Evolutionary conservation across 2,888 invertebrate genomes (phyloP).

Genomic region (Cerastis rubricosa): DNA sequence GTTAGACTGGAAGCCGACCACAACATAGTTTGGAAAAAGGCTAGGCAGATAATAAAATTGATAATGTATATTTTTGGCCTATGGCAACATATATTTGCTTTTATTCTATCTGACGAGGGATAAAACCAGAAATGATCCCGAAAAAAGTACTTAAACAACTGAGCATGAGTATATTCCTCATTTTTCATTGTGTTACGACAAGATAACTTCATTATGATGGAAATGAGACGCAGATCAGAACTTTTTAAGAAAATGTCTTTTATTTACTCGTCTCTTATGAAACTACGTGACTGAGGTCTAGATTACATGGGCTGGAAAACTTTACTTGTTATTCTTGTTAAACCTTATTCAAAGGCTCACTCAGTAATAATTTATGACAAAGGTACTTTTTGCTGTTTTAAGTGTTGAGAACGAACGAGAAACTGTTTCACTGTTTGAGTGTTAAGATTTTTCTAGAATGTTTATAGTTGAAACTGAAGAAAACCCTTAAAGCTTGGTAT

Average conservation of each 20-base stretch:
- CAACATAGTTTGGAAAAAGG: too few relatives aligned
- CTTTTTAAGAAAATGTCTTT: not conserved
- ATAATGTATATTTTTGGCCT: not conserved
- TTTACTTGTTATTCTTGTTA: conserved; percentile 10
- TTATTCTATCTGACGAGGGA: not conserved
- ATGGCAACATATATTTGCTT: not conserved
- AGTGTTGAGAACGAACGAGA: not conserved
- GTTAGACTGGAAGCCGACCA: too few relatives aligned
- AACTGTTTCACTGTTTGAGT: not conserved
- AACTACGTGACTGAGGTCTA: conserved; percentile 24
- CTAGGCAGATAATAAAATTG: too few relatives aligned
- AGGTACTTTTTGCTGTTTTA: conserved; percentile 1
- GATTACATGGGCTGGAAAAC: conserved; percentile 12
- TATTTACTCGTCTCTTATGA: conserved; percentile 17
- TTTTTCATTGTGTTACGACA: not conserved
- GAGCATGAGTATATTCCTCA: not conserved
- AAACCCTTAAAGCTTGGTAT: too few relatives aligned
- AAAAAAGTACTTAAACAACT: not conserved
- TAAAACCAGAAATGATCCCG: not conserved
- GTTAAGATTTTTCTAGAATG: not conserved
- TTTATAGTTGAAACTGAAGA: too few relatives aligned
- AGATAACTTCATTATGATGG: not conserved
- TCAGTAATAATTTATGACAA: conserved; percentile 26
- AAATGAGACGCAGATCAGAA: conserved; percentile 6
- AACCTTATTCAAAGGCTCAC: not conserved